phyloP scores from a whole-genome alignment of 2,797 vertebrate genomes.

The Amblyopsis hoosieri region DNA sequence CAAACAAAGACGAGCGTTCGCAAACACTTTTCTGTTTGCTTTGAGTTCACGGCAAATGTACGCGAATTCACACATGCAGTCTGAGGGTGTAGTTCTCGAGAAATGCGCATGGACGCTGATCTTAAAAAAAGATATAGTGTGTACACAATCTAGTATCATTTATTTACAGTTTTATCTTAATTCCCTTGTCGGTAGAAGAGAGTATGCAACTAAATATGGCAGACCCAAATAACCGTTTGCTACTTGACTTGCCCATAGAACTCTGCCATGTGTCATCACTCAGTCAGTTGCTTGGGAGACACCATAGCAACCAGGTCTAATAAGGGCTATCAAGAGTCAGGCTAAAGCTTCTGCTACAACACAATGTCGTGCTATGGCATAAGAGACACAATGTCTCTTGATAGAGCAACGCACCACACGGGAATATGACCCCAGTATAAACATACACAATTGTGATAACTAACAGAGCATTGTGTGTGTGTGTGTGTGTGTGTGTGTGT shows the following conservation, averaged over 20 bases:
- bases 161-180: no score
- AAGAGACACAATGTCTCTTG: slow-evolving; percentile 7
- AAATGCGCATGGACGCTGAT: no score
- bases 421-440: neutral
- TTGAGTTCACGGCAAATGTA: no score
- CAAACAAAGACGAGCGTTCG: no score
- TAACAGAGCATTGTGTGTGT: neutral
- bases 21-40: no score
- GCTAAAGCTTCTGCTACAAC: slow-evolving; percentile 4
- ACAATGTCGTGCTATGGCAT: slow-evolving; percentile 1
- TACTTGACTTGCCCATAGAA: neutral
- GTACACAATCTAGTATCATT: no score
- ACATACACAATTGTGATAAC: neutral
- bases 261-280: slow-evolving; percentile 2
- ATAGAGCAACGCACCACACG: neutral
- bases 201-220: neutral
- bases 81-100: no score
- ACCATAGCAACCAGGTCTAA: slow-evolving; percentile 29
- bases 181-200: no score
- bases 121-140: no score
- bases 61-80: no score
- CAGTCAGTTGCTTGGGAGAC: slow-evolving; percentile 27
- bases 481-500: neutral
- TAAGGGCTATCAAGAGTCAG: slow-evolving; percentile 28
- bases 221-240: no score